Evolutionary conservation across 2,113 vertebrate species (phyloP).

Genomic region (Taxidea taxus): DNA sequence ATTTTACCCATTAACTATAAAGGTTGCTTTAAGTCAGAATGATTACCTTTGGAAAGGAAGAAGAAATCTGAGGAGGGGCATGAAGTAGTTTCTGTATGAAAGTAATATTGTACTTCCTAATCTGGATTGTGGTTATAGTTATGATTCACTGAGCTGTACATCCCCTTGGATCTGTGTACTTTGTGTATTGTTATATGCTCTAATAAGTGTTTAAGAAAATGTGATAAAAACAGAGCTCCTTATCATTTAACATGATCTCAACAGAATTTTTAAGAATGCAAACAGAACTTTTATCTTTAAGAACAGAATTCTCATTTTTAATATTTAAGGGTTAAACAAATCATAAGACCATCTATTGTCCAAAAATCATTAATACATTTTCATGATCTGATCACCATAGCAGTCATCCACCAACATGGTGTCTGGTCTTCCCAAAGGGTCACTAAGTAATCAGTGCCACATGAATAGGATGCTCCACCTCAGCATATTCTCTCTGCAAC

Average conservation of each 20-base stretch:
- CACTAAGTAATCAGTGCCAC: background rate
- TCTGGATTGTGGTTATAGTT: background rate
- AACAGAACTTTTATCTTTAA: background rate
- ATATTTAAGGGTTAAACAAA: background rate
- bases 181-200: background rate
- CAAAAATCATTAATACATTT: background rate
- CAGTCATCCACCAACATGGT: background rate
- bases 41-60: background rate
- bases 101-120: background rate
- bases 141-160: background rate
- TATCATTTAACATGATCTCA: background rate
- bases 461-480: background rate
- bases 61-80: background rate
- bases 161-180: background rate
- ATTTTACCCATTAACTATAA: background rate
- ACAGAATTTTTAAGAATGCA: background rate
- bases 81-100: background rate
- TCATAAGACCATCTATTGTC: background rate
- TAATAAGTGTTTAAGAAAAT: background rate
- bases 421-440: background rate
- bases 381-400: background rate
- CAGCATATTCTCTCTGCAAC: background rate
- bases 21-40: background rate
- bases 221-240: background rate
- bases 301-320: background rate